Percentiles rank a stretch among this genome's conserved stretches.
These are phyloP conservation scores for Andricus grossulariae DNA, from an alignment of 1,140 invertebrate species.

Conservation along the genomic window DNA sequence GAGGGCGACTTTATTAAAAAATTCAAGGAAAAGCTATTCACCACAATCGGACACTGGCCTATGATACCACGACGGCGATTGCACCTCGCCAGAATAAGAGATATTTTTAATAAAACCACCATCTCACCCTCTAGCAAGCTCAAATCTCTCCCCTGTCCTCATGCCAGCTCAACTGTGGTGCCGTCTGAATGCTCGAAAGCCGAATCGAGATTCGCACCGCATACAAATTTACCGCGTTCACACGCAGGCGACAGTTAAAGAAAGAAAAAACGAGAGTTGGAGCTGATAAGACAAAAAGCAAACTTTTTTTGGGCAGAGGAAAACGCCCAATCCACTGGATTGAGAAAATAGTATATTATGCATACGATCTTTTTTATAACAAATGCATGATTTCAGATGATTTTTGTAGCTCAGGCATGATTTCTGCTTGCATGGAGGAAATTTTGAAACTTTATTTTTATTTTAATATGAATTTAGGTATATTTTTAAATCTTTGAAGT, in stretches of 20 bases:
- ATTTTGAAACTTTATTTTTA: too few species aligned
- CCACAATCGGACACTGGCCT: constrained; percentile 24
- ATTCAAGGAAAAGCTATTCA: constrained; percentile 61
- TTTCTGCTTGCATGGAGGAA: too few species aligned
- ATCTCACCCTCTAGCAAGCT: constrained; percentile 9
- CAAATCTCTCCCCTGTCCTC: neutral
- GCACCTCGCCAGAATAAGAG: constrained; percentile 39
- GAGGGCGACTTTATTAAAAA: constrained; percentile 62
- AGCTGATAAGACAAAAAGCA: constrained; percentile 23
- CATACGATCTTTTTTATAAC: too few species aligned
- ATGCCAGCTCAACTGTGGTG: neutral
- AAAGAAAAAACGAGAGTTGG: neutral
- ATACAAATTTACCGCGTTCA: constrained; percentile 46
- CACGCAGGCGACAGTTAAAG: constrained; percentile 10
- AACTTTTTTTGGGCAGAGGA: neutral
- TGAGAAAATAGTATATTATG: neutral
- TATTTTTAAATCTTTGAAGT: too few species aligned
- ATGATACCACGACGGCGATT: constrained; percentile 24
- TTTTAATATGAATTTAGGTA: too few species aligned
- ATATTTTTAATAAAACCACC: constrained; percentile 58
- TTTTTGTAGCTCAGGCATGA: too few species aligned
- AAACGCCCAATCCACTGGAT: neutral
- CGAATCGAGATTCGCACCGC: constrained; percentile 41
- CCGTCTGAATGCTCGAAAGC: constrained; percentile 40
- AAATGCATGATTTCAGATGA: too few species aligned